phyloP scores from a whole-genome alignment of 2,113 vertebrate genomes.

The Amphilophus citrinellus region DNA sequence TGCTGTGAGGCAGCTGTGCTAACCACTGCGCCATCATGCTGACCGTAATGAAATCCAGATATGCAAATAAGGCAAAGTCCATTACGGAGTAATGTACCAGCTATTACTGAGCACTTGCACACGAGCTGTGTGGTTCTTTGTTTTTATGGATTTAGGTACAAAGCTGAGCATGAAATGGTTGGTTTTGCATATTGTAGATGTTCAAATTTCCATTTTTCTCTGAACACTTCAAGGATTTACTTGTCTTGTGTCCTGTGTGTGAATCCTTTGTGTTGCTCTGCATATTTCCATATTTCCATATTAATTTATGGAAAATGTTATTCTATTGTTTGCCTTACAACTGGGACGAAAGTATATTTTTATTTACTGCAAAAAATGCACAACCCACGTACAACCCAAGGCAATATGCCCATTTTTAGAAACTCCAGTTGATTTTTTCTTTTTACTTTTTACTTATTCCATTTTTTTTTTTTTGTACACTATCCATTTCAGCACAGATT shows the following conservation, averaged over 20 bases:
- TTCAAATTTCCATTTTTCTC: neutral
- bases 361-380: neutral
- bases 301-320: slow-evolving; percentile 14
- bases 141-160: neutral
- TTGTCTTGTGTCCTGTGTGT: neutral
- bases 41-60: neutral
- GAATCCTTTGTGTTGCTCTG: neutral
- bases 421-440: slow-evolving; percentile 2
- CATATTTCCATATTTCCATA: slow-evolving; percentile 19
- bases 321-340: slow-evolving; percentile 10
- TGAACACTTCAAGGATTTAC: slow-evolving; percentile 1
- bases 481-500: neutral
- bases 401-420: neutral
- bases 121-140: neutral
- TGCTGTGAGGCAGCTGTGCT: too few relatives aligned
- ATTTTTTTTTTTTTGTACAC: neutral
- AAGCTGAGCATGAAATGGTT: neutral
- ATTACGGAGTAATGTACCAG: neutral
- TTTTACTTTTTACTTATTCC: neutral
- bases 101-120: neutral
- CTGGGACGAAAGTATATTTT: neutral
- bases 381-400: slow-evolving; percentile 11
- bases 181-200: slow-evolving; percentile 14
- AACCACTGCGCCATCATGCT: too few relatives aligned
- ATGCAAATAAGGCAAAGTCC: neutral